Percentiles rank a stretch among this genome's conserved stretches.
phyloP scores from a whole-genome alignment of 1,140 invertebrate genomes.

The Odontomachus brunneus region DNA sequence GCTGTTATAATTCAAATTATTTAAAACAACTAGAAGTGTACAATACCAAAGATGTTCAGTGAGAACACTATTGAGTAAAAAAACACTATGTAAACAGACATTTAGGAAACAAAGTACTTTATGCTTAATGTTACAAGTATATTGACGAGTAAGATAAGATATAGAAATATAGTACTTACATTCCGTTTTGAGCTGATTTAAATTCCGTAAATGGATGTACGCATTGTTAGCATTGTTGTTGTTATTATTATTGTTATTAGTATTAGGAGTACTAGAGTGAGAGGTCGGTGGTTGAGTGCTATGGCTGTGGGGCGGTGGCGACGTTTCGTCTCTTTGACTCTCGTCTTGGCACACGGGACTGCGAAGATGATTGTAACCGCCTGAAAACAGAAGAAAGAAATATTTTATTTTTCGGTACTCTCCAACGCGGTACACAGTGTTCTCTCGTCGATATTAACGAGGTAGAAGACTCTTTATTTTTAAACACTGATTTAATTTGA shows the following conservation, averaged over 20 bases:
- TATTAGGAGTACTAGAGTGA: slow-evolving; percentile 79
- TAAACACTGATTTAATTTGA: too few species aligned
- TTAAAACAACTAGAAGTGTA: background rate
- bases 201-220: slow-evolving; percentile 83
- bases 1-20: background rate
- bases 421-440: background rate
- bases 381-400: slow-evolving; percentile 76
- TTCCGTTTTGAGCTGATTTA: slow-evolving; percentile 84
- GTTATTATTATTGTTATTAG: slow-evolving; percentile 81
- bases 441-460: too few species aligned
- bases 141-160: background rate
- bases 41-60: too few species aligned
- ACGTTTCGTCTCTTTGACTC: slow-evolving; percentile 85
- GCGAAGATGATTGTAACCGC: slow-evolving; percentile 86
- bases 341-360: slow-evolving; percentile 86
- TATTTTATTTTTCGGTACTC: background rate
- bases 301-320: slow-evolving; percentile 84
- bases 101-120: background rate
- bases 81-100: too few species aligned
- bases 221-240: slow-evolving; percentile 82
- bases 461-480: too few species aligned
- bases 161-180: slow-evolving; percentile 74
- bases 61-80: too few species aligned
- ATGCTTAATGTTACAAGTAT: background rate
- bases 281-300: slow-evolving; percentile 80